phyloP scores from a whole-genome alignment of 2,888 invertebrate species.

The Coleophora deauratella region DNA sequence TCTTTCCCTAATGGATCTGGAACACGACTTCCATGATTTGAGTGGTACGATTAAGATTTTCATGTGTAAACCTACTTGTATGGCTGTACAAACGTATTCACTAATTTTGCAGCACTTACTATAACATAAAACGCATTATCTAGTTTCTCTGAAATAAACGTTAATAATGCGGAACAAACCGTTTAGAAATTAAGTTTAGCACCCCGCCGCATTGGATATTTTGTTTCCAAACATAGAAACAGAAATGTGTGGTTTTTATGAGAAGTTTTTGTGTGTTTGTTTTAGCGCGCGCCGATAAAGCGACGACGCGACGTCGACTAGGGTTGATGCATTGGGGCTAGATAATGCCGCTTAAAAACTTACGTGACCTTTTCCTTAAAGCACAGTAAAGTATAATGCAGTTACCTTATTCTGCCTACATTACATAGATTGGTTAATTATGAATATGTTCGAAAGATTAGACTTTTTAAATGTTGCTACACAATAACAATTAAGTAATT shows the following conservation, averaged over 20 bases:
- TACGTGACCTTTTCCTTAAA: too few species aligned
- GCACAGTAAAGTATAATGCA: too few species aligned
- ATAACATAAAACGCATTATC: too few species aligned
- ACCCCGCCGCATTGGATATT: slow-evolving; percentile 41
- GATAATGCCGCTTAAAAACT: too few species aligned
- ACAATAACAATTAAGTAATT: neutral
- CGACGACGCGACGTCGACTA: slow-evolving; percentile 19
- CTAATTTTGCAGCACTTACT: too few species aligned
- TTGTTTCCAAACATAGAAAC: slow-evolving; percentile 43
- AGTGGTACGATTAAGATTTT: neutral
- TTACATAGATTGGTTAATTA: too few species aligned
- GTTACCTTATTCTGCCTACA: too few species aligned
- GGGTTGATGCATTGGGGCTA: slow-evolving; percentile 1
- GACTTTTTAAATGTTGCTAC: too few species aligned
- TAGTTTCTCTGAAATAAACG: too few species aligned
- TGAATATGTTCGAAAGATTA: neutral
- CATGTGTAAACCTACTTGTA: neutral
- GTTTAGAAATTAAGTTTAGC: slow-evolving; percentile 31
- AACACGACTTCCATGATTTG: slow-evolving; percentile 17
- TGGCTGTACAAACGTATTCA: neutral
- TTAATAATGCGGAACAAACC: slow-evolving; percentile 8
- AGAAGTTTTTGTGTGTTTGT: slow-evolving; percentile 55
- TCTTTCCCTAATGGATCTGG: slow-evolving; percentile 41
- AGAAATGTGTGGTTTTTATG: slow-evolving; percentile 56
- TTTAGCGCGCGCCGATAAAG: slow-evolving; percentile 56